phyloP scores from a whole-genome alignment of 2,797 vertebrate genomes.

The Vultur gryphus region DNA sequence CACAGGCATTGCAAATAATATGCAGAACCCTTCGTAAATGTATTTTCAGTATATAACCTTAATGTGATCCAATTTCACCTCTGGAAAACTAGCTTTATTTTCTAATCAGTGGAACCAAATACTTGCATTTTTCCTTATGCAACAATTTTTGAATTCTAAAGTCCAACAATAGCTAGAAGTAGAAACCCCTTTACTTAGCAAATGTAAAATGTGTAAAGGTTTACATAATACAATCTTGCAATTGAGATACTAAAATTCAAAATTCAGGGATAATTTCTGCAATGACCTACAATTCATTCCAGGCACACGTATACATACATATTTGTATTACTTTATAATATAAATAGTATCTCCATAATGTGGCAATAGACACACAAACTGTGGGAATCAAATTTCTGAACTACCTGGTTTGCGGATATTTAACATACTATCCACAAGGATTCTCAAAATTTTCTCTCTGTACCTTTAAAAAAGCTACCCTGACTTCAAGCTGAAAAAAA shows the following conservation, averaged over 20 bases:
- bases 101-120: background rate
- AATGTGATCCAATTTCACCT: background rate
- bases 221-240: background rate
- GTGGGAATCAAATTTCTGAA: background rate
- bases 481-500: background rate
- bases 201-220: background rate
- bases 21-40: background rate
- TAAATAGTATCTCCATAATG: background rate
- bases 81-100: background rate
- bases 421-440: background rate
- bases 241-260: background rate
- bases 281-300: background rate
- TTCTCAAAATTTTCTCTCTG: background rate
- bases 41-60: background rate
- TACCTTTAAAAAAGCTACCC: background rate
- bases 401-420: background rate
- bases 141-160: background rate
- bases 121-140: background rate
- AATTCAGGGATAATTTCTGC: background rate
- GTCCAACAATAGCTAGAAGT: background rate
- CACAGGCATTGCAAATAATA: background rate
- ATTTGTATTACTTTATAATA: background rate
- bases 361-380: background rate
- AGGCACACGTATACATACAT: background rate
- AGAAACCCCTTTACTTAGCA: background rate